phyloP scores from a whole-genome alignment of 2,888 invertebrate genomes.

The Agonopterix heracliana region DNA sequence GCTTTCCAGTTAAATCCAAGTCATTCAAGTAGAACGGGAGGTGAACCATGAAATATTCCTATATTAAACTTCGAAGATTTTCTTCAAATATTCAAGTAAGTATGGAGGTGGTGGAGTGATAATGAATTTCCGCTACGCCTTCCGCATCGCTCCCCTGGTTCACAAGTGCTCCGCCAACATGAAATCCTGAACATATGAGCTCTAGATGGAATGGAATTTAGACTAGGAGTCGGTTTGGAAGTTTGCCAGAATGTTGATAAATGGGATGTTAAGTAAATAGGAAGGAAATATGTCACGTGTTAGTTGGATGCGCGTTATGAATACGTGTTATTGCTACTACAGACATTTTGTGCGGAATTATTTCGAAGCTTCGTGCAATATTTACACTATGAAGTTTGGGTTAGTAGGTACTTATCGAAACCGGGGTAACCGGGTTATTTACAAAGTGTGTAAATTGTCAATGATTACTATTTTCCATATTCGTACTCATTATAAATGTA shows the following conservation, averaged over 20 bases:
- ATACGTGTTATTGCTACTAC: too few relatives aligned
- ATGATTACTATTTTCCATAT: too few relatives aligned
- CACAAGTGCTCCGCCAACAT: conserved; percentile 11
- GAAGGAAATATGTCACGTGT: background rate
- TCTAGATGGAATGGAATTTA: conserved; percentile 1
- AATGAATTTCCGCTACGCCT: conserved; percentile 10
- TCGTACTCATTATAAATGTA: too few relatives aligned
- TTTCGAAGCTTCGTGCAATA: too few relatives aligned
- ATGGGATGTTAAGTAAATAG: background rate
- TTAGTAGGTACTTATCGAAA: too few relatives aligned
- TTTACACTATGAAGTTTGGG: too few relatives aligned
- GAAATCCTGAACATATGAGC: conserved; percentile 6
- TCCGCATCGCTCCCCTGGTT: background rate
- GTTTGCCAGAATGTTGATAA: background rate
- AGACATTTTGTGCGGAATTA: too few relatives aligned
- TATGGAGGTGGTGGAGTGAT: conserved; percentile 1
- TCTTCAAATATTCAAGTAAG: conserved; percentile 10
- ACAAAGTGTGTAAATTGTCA: too few relatives aligned
- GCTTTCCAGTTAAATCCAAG: background rate
- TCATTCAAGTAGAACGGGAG: background rate
- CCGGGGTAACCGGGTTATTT: too few relatives aligned
- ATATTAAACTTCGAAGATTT: background rate
- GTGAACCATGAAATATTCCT: conserved; percentile 3
- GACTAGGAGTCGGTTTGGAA: background rate
- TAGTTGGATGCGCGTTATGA: background rate